Evolutionary conservation across 2,113 vertebrate species (phyloP).

Genomic region (Alces alces): DNA sequence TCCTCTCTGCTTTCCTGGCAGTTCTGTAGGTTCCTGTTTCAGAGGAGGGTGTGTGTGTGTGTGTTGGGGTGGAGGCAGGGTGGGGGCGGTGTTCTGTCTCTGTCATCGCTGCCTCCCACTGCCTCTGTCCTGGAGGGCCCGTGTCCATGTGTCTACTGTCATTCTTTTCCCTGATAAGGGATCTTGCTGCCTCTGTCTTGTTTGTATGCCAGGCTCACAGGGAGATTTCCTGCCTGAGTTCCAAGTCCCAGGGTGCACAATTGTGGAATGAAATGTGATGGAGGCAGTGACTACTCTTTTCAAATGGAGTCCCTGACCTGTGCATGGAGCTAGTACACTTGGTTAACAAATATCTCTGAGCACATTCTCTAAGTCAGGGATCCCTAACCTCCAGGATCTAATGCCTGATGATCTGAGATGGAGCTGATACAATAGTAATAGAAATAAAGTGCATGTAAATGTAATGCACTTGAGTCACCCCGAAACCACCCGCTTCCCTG

Average conservation of each 20-base stretch:
- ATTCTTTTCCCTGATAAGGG: background rate
- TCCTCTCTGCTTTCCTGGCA: background rate
- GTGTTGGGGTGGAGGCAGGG: no score
- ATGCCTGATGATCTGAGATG: background rate
- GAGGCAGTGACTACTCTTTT: background rate
- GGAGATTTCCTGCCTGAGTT: background rate
- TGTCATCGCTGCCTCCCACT: background rate
- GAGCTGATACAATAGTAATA: background rate
- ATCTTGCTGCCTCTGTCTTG: background rate
- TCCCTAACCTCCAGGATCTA: background rate
- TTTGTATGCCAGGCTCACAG: background rate
- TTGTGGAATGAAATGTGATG: background rate
- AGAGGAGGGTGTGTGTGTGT: background rate
- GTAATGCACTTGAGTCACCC: background rate
- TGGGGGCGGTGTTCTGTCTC: background rate
- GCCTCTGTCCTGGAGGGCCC: background rate
- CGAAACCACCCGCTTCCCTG: background rate
- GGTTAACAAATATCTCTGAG: background rate
- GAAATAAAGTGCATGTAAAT: background rate
- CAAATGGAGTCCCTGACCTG: background rate
- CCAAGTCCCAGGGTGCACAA: background rate
- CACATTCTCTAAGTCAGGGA: background rate
- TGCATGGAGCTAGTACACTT: background rate
- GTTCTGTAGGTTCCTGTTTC: background rate
- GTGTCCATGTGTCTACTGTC: background rate